A percentile compares a stretch with the other conserved stretches of the same genome.
Evolutionary conservation across 2,797 vertebrate genomes (phyloP).

Genomic region (Galaxias olidus): DNA sequence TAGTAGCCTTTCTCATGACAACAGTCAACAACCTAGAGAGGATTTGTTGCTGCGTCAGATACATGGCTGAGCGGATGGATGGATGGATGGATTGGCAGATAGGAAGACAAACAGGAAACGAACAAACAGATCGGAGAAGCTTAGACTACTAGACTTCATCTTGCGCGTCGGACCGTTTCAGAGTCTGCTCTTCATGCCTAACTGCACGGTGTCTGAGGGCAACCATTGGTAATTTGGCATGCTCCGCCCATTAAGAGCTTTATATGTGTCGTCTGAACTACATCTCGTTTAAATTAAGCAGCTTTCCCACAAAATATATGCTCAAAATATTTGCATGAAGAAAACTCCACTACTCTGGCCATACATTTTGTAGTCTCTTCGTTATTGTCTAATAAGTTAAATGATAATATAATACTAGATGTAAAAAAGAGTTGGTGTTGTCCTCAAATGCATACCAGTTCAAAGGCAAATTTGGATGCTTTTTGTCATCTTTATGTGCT

Average conservation of each 20-base stretch:
- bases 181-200: slow-evolving; percentile 48
- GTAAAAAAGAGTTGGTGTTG: no score
- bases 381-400: no score
- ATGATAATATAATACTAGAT: no score
- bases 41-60: slow-evolving; percentile 52
- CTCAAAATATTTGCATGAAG: no score
- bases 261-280: neutral
- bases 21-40: slow-evolving; percentile 38
- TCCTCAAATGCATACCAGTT: no score
- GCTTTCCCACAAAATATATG: no score
- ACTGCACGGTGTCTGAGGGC: slow-evolving; percentile 54
- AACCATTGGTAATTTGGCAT: slow-evolving; percentile 37
- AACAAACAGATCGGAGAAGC: slow-evolving; percentile 63
- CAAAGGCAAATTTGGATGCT: no score
- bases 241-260: slow-evolving; percentile 1
- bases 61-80: slow-evolving; percentile 8
- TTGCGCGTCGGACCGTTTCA: slow-evolving; percentile 39
- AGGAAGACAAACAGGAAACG: slow-evolving; percentile 61
- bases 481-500: no score
- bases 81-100: slow-evolving; percentile 47
- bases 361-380: no score
- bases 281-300: no score
- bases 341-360: no score
- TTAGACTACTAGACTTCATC: slow-evolving; percentile 42
- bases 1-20: slow-evolving; percentile 30